Percentiles rank a stretch among this genome's conserved stretches.
Conservation (phyloP, 2,888 invertebrate species). For the Hydraecia micacea region DNA sequence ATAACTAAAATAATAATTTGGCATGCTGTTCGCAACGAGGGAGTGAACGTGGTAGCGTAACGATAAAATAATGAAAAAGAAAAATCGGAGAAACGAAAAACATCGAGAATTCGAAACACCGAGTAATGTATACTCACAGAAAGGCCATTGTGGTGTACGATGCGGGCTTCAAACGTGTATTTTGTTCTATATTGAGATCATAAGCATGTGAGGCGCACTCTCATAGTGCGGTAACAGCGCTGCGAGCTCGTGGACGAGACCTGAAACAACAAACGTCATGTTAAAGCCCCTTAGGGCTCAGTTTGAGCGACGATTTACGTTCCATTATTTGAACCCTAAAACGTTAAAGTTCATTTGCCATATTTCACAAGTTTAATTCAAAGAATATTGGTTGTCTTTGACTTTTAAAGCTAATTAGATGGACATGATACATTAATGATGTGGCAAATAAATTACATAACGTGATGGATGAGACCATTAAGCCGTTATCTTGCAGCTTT, state of each 20-base stretch:
- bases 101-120: constrained; percentile 83
- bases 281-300: constrained; percentile 63
- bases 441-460: constrained; percentile 42
- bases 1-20: constrained; percentile 88
- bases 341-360: constrained; percentile 21
- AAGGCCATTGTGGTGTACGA: constrained; percentile 82
- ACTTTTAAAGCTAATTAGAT: constrained; percentile 39
- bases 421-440: constrained; percentile 23
- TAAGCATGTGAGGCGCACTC: constrained; percentile 84
- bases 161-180: constrained; percentile 78
- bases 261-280: constrained; percentile 84
- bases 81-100: constrained; percentile 83
- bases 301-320: constrained; percentile 42
- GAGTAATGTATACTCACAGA: constrained; percentile 84
- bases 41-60: constrained; percentile 90
- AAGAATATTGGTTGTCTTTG: constrained; percentile 6
- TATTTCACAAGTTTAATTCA: constrained; percentile 23
- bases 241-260: constrained; percentile 77
- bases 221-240: constrained; percentile 85
- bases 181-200: constrained; percentile 82
- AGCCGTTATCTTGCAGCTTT: constrained; percentile 22
- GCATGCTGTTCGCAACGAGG: constrained; percentile 90
- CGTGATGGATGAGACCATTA: constrained; percentile 29
- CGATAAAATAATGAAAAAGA: constrained; percentile 84
- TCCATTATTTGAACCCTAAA: constrained; percentile 45